Evolutionary conservation across 2,888 invertebrate species (phyloP).

Genomic region (Chesias legatella): DNA sequence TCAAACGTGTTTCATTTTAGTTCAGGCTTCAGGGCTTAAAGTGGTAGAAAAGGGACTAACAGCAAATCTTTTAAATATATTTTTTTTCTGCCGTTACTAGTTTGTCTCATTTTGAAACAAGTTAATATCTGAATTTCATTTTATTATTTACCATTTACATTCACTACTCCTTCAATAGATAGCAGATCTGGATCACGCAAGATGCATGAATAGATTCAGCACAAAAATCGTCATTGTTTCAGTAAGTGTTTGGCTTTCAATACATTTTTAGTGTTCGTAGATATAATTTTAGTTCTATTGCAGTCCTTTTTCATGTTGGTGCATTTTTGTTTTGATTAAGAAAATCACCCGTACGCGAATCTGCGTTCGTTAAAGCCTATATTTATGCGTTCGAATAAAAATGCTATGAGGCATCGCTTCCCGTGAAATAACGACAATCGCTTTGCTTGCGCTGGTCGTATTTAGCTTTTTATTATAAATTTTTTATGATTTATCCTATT

Average conservation of each 20-base stretch:
- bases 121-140: slow-evolving; percentile 8
- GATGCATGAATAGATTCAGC: slow-evolving; percentile 62
- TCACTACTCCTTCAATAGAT: slow-evolving; percentile 55
- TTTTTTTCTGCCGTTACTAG: not conserved
- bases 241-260: slow-evolving; percentile 44
- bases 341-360: too few species aligned
- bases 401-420: not conserved
- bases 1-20: too few species aligned
- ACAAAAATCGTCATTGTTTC: slow-evolving; percentile 55
- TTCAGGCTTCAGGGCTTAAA: too few species aligned
- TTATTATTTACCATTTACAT: slow-evolving; percentile 52
- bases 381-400: too few species aligned
- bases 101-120: not conserved
- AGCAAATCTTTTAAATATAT: too few species aligned
- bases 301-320: too few species aligned
- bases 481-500: slow-evolving; percentile 1
- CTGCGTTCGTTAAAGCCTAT: too few species aligned
- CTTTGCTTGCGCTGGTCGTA: too few species aligned
- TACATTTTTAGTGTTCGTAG: slow-evolving; percentile 25
- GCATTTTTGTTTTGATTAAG: too few species aligned
- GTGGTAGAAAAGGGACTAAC: too few species aligned
- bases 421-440: not conserved
- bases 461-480: not conserved
- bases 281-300: too few species aligned
- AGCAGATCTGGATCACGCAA: slow-evolving; percentile 59